These are phyloP conservation scores for Labeo calbasu DNA, from an alignment of 2,797 vertebrate genomes.

Conservation along the genomic window DNA sequence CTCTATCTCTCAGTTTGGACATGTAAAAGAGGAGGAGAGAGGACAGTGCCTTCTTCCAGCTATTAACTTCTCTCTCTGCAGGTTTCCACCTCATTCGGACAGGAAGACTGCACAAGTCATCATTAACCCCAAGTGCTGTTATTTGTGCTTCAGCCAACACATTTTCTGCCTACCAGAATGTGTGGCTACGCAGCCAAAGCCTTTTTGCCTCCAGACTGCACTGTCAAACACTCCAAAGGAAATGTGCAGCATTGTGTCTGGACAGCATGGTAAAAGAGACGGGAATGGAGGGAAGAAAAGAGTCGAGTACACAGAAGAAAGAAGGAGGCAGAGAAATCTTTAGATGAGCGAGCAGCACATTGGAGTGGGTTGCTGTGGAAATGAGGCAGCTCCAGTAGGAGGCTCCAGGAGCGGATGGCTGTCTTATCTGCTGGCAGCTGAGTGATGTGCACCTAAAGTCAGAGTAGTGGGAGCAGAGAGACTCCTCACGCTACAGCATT, in stretches of 20 bases:
- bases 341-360: conserved; percentile 38
- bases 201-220: conserved; percentile 56
- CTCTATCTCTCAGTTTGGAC: conserved; percentile 4
- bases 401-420: conserved; percentile 44
- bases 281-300: conserved; percentile 55
- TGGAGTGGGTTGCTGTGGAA: conserved; percentile 30
- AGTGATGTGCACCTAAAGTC: conserved; percentile 55
- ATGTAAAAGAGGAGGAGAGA: conserved; percentile 34
- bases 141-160: conserved; percentile 64
- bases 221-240: conserved; percentile 58
- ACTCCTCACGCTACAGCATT: conserved; percentile 27
- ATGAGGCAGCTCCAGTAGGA: conserved; percentile 37
- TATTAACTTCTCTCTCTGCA: conserved; percentile 50
- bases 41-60: conserved; percentile 43
- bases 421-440: conserved; percentile 65
- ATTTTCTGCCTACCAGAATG: conserved; percentile 66
- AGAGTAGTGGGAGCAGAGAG: conserved; percentile 31
- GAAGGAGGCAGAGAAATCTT: conserved; percentile 28
- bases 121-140: conserved; percentile 49
- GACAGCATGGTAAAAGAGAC: conserved; percentile 23
- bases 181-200: conserved; percentile 68
- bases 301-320: conserved; percentile 36
- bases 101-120: conserved; percentile 64
- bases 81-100: conserved; percentile 59
- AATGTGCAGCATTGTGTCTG: conserved; percentile 56